Base-by-base conservation (phyloP, 2,797 vertebrate species). In the Phyllotis vaccarum region DNA sequence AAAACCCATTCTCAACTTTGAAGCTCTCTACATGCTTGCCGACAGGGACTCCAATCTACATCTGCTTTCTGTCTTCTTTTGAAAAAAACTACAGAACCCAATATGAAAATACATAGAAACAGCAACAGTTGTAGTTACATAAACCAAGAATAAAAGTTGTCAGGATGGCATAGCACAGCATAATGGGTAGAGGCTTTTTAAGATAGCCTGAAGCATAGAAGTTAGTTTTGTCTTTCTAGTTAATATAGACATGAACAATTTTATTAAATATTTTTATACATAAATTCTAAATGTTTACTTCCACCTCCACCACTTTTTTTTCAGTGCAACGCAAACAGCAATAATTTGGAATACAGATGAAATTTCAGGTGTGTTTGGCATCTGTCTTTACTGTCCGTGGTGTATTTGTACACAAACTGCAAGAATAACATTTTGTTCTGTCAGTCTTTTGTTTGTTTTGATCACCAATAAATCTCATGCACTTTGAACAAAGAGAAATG, bases 41-140 rank as follows among this genome's bases (percentile, higher is more conserved):
- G 16, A 5, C 11, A 3, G 49, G 2, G 1, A 3, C 1, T 31
- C 76, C 5, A 12, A 1, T 2, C 1, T 22, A 6, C 46, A 3
- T 93, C 19, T 9, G 1, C 3, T 68, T 56, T 89, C 72, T 5
- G 0, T 6, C 24, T 62, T 93, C 31, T 86, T 87, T 52, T 14
- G 70, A 29, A 16, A n/a, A n/a, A n/a, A 46, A 5, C 1, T 86
- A 1, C 11, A 12, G 31, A 9, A 27, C 7, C 10, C 37, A 31
- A 34, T 60, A 2, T 5, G 3, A 37, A 83, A 75, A 29, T 17
- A 3, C 40, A 5, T 13, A 37, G 70, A 46, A 86, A 49, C 4
- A 27, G n/a, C n/a, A 91, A 85, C 75, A 6, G 3, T 31, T 46
- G 22, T 76, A 12, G 12, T 9, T 95, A 17, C 68, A 16, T 9